phyloP scores from a whole-genome alignment of 2,113 vertebrate genomes.

The Oceanites oceanicus region DNA sequence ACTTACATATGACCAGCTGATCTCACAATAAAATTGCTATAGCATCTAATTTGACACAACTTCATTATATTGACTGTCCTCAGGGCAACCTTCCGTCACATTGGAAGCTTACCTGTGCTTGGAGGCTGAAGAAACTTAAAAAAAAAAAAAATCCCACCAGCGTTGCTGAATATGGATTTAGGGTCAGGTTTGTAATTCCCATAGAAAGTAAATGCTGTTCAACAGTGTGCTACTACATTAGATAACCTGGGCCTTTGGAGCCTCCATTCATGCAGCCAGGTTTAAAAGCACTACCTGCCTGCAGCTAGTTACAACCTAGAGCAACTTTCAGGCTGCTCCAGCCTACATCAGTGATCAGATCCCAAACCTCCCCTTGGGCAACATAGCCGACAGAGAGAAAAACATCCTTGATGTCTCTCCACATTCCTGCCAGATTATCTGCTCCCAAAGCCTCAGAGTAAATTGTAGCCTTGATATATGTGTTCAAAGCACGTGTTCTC shows the following conservation, averaged over 20 bases:
- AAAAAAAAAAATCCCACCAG: no score
- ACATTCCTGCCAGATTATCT: background rate
- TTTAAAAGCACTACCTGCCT: background rate
- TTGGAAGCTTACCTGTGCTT: background rate
- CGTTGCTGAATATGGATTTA: background rate
- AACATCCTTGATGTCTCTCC: background rate
- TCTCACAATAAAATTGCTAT: background rate
- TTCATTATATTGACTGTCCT: background rate
- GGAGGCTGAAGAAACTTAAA: background rate
- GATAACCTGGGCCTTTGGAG: background rate
- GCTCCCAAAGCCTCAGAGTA: background rate
- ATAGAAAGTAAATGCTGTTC: background rate
- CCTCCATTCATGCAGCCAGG: background rate
- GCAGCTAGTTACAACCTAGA: background rate
- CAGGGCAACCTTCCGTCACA: background rate
- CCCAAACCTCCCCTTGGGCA: fast-evolving
- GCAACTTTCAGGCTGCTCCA: background rate
- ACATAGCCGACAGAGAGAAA: background rate
- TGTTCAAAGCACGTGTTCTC: background rate
- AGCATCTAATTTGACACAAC: background rate
- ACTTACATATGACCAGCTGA: background rate
- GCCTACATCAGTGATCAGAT: background rate
- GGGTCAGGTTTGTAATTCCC: background rate
- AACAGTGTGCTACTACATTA: background rate
- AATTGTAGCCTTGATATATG: background rate